Percentiles rank a stretch among this genome's conserved stretches.
Evolutionary conservation across 2,113 vertebrate species (phyloP).

Genomic region (Antigone vipio): DNA sequence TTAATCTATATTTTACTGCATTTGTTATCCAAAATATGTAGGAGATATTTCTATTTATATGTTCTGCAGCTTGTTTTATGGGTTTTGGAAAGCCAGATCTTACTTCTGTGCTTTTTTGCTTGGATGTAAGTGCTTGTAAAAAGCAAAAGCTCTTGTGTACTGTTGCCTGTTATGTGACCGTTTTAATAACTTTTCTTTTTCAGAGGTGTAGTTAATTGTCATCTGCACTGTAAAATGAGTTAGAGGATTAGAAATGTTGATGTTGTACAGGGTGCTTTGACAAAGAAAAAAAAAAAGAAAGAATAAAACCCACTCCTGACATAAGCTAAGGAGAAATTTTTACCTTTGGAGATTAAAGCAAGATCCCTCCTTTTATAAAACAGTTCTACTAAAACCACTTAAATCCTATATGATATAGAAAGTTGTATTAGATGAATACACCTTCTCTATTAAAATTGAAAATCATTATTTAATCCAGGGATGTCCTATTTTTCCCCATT

Average conservation of each 20-base stretch:
- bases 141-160: conserved; percentile 19
- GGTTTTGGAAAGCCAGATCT: conserved; percentile 47
- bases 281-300: not conserved
- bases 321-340: not conserved
- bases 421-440: not conserved
- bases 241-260: not conserved
- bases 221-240: not conserved
- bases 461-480: not conserved
- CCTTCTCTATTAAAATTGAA: not conserved
- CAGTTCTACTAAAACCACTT: not conserved
- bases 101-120: not conserved
- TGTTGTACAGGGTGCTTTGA: not conserved
- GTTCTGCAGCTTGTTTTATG: conserved; percentile 35
- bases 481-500: not conserved
- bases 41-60: conserved; percentile 45
- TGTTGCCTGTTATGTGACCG: not conserved
- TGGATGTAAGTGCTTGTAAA: conserved; percentile 23
- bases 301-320: not conserved
- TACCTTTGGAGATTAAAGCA: not conserved
- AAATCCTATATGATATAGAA: not conserved
- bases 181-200: not conserved
- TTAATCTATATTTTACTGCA: conserved; percentile 43
- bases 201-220: not conserved
- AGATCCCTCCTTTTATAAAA: not conserved
- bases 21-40: conserved; percentile 58